These are phyloP conservation scores for Hydrotaea cyrtoneurina DNA, from an alignment of 2,888 invertebrate species.

Conservation along the genomic window DNA sequence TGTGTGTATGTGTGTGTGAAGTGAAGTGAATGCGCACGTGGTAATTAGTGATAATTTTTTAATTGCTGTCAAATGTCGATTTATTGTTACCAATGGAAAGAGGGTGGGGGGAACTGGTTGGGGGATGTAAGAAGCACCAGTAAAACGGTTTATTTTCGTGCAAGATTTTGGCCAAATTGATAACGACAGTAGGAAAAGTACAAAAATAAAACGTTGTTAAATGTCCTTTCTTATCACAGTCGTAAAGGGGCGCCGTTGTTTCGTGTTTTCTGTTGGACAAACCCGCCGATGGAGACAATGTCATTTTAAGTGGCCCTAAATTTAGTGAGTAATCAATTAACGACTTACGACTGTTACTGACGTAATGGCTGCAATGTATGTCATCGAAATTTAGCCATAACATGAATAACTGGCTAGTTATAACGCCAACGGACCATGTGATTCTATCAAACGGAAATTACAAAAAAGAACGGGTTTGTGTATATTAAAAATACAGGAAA, in stretches of 20 bases:
- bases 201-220: constrained; percentile 6
- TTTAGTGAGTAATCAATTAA: constrained; percentile 29
- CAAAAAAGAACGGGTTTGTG: too few relatives aligned
- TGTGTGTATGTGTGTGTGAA: constrained; percentile 54
- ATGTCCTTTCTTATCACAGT: constrained; percentile 12
- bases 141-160: constrained; percentile 7
- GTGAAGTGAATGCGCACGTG: constrained; percentile 75
- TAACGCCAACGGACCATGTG: too few relatives aligned
- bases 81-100: constrained; percentile 69
- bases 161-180: constrained; percentile 41
- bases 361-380: not conserved
- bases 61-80: constrained; percentile 79
- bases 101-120: too few relatives aligned
- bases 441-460: too few relatives aligned
- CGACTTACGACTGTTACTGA: not conserved
- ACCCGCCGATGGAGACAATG: not conserved
- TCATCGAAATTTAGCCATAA: not conserved
- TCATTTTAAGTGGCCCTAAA: constrained; percentile 21
- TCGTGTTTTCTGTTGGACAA: not conserved
- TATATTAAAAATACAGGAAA: too few relatives aligned
- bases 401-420: too few relatives aligned
- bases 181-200: not conserved
- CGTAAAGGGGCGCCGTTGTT: constrained; percentile 55
- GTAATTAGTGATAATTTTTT: constrained; percentile 79
- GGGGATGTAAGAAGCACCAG: not conserved